A percentile compares a stretch with the other conserved stretches of the same genome.
phyloP scores from a whole-genome alignment of 2,797 vertebrate species.

The Syngnathus rostellatus region DNA sequence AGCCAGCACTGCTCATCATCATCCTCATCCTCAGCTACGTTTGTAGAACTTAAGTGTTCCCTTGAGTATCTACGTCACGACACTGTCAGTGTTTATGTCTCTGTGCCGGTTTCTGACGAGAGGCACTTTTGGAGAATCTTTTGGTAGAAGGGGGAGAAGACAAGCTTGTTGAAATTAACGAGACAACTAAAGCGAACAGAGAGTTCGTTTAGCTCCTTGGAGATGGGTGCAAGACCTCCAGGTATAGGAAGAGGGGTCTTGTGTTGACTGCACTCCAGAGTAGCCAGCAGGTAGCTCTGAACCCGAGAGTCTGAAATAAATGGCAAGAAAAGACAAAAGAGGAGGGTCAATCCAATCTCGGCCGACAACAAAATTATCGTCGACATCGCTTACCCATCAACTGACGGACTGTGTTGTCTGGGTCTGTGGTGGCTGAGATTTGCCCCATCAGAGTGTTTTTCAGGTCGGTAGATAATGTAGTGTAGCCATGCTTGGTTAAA shows the following conservation, averaged over 20 bases:
- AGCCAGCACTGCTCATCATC: slow-evolving; percentile 4
- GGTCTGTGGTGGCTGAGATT: slow-evolving; percentile 71
- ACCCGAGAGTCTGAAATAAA: slow-evolving; percentile 77
- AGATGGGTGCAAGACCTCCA: slow-evolving; percentile 81
- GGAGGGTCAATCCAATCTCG: slow-evolving; percentile 15
- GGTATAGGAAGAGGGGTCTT: slow-evolving; percentile 72
- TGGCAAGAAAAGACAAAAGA: slow-evolving; percentile 13
- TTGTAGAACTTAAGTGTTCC: slow-evolving; percentile 15
- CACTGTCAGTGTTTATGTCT: slow-evolving; percentile 25
- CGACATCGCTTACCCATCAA: slow-evolving; percentile 77
- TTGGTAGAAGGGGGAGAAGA: slow-evolving; percentile 91
- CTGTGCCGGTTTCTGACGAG: slow-evolving; percentile 34
- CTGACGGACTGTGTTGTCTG: slow-evolving; percentile 78
- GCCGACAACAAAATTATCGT: neutral
- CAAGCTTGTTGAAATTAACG: slow-evolving; percentile 94
- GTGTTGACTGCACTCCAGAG: slow-evolving; percentile 74
- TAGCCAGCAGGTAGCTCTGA: slow-evolving; percentile 78
- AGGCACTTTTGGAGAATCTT: slow-evolving; percentile 76
- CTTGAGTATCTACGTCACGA: neutral
- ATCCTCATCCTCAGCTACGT: slow-evolving; percentile 9
- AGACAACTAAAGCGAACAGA: slow-evolving; percentile 80
- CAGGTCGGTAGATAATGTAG: slow-evolving; percentile 66
- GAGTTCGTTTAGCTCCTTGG: slow-evolving; percentile 83
- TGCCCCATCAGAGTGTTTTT: slow-evolving; percentile 80
- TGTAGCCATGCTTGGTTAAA: slow-evolving; percentile 77